Base-by-base conservation (phyloP, 2,888 invertebrate genomes). In the Drosophila aldrichi region DNA sequence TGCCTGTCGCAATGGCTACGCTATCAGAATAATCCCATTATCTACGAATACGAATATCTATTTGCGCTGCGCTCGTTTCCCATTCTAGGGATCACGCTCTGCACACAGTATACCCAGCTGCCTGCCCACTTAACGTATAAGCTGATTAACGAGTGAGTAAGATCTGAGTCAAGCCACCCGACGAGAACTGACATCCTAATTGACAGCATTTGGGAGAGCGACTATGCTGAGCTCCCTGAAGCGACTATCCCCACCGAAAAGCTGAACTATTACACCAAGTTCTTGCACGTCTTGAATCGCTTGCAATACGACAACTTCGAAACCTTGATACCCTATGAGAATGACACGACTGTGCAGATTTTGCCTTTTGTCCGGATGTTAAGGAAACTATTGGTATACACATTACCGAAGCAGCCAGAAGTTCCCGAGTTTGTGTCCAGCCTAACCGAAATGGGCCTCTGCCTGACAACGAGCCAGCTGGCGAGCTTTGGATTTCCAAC, bases 41-140 rank as follows among this genome's bases (percentile, higher is more conserved):
- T 94, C 4, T 93, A 94, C 73, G 94, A 94, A 9, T 92, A 94
- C 90, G 94, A 94, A 86, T 89, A 94, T 61, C 92, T 94, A 59
- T 90, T 93, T 67, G 93, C 93, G 49, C 92, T 93, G 20, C 93
- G 93, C 87, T 93, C 93, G 46, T 94, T 94, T 10, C 91, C 93
- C 0, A 93, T 94, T 74, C 93, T 94, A 1, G 91, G 93, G 0
- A 82, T 94, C 1, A 94, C 94, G 0, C 86, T 95, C 58, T 95
- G 95, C 71, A 93, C 94, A 0, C 64, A 85, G 6, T 88, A 84
- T 20, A 49, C 48, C 18, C n/a, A 49, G 0, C 32, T 49, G 12
- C 48, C 48, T 0, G 0, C 3, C 3, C 18, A 49, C 1, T 7
- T 49, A 12, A 29, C 48, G 29, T 3, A 49, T 1, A 18, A 18